Percentiles rank a stretch among this genome's conserved stretches.
These are phyloP conservation scores for Ianthella basta DNA, from an alignment of 37 sponge, comb jelly and placozoan species.

Conservation along the genomic window DNA sequence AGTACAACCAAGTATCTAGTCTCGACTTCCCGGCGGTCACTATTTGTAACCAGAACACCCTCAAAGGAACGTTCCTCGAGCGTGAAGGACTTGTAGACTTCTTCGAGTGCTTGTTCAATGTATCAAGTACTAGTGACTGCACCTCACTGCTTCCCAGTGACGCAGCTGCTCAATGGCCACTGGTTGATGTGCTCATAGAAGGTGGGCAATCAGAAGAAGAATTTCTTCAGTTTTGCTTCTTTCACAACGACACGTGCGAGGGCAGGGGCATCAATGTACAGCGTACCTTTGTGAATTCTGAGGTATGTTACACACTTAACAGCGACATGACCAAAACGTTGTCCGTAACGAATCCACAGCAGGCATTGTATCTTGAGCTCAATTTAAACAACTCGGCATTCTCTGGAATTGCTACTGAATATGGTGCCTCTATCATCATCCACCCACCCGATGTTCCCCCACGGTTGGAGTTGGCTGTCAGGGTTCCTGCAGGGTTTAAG, in stretches of 20 bases:
- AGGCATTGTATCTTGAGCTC: not conserved
- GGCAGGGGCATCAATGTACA: too few relatives aligned
- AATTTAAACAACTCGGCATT: conserved; percentile 8
- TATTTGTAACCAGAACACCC: not conserved
- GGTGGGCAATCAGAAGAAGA: conserved; percentile 19
- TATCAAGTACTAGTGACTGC: not conserved
- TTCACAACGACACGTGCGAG: not conserved
- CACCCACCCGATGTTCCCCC: not conserved
- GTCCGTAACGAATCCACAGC: not conserved
- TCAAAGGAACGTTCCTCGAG: not conserved
- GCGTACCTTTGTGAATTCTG: not conserved
- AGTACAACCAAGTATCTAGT: not conserved
- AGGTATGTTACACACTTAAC: conserved; percentile 7
- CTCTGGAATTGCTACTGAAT: conserved; percentile 5
- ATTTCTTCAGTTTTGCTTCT: not conserved
- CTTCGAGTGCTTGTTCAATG: not conserved
- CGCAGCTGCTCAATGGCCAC: not conserved
- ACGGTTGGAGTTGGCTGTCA: not conserved
- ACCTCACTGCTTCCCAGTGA: not conserved
- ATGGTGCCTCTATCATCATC: conserved; percentile 13
- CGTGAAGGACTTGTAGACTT: not conserved
- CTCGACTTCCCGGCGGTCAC: conserved; percentile 2
- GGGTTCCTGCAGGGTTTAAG: not conserved
- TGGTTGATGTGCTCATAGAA: not conserved
- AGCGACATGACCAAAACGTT: not conserved